Evolutionary conservation across 2,888 invertebrate species (phyloP).

Genomic region (Cylindroiulus punctatus): DNA sequence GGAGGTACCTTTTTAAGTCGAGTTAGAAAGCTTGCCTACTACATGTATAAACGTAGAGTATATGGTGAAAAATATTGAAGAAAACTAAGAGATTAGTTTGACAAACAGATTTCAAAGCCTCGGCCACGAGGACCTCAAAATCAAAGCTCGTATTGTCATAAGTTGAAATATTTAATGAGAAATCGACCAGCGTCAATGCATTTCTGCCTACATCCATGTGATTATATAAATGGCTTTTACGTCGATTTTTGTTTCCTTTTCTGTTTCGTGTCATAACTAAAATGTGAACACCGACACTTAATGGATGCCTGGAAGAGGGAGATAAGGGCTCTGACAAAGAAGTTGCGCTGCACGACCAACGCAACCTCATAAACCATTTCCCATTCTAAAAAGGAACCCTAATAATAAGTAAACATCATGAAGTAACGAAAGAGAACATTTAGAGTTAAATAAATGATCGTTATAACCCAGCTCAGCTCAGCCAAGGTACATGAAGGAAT

Average conservation of each 20-base stretch:
- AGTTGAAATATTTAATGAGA: too few species aligned
- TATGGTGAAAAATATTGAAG: too few species aligned
- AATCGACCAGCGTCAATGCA: not conserved
- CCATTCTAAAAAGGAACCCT: not conserved
- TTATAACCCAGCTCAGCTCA: not conserved
- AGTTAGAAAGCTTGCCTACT: too few species aligned
- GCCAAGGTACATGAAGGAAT: not conserved
- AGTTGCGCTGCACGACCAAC: slow-evolving; percentile 28
- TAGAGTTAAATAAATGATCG: not conserved
- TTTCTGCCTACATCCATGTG: not conserved
- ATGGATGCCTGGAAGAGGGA: slow-evolving; percentile 53
- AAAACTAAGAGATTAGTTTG: too few species aligned
- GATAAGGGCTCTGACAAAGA: slow-evolving; percentile 49
- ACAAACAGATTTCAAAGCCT: too few species aligned
- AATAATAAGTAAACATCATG: slow-evolving; percentile 34
- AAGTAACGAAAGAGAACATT: slow-evolving; percentile 15
- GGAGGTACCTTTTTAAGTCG: too few species aligned
- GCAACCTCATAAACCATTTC: slow-evolving; percentile 28
- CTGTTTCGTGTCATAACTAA: slow-evolving; percentile 46
- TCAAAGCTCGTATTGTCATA: too few species aligned
- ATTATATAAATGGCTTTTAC: slow-evolving; percentile 8
- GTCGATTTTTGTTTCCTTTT: slow-evolving; percentile 48
- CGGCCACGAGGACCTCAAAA: too few species aligned
- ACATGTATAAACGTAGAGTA: too few species aligned
- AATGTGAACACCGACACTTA: slow-evolving; percentile 42